Conservation (phyloP, 1,140 invertebrate genomes). For the Drosophila navojoa region DNA sequence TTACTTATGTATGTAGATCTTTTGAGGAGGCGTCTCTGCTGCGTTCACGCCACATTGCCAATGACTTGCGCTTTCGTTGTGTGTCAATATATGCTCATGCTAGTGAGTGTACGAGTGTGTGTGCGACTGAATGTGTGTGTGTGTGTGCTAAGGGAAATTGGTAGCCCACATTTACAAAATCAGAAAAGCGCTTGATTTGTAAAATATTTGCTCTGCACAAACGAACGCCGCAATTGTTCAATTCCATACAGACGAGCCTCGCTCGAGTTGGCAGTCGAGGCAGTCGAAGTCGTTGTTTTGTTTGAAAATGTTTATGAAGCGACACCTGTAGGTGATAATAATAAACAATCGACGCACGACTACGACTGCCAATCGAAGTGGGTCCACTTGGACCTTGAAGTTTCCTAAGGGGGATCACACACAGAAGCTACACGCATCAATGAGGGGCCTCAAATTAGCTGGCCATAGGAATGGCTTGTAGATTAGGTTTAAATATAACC, state of each 20-base stretch:
- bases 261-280: slow-evolving; percentile 25
- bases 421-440: slow-evolving; percentile 44
- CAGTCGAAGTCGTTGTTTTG: slow-evolving; percentile 46
- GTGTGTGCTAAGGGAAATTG: slow-evolving; percentile 78
- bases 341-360: slow-evolving; percentile 78
- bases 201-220: slow-evolving; percentile 83
- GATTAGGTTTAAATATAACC: no score
- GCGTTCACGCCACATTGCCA: slow-evolving; percentile 69
- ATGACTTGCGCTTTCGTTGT: slow-evolving; percentile 80
- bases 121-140: slow-evolving; percentile 19
- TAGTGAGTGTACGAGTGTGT: background rate
- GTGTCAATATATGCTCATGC: slow-evolving; percentile 56
- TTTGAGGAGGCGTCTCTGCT: slow-evolving; percentile 48
- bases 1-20: slow-evolving; percentile 73
- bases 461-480: background rate
- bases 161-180: slow-evolving; percentile 83
- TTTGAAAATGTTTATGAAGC: slow-evolving; percentile 81
- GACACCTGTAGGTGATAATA: slow-evolving; percentile 82
- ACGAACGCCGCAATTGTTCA: slow-evolving; percentile 81
- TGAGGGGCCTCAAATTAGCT: slow-evolving; percentile 58
- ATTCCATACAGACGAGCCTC: slow-evolving; percentile 61
- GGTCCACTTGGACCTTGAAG: slow-evolving; percentile 9
- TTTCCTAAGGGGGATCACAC: slow-evolving; percentile 1
- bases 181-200: slow-evolving; percentile 83
- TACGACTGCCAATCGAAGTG: slow-evolving; percentile 67